Base-by-base conservation (phyloP, 2,888 invertebrate genomes). In the Caenorhabditis parvicauda region DNA sequence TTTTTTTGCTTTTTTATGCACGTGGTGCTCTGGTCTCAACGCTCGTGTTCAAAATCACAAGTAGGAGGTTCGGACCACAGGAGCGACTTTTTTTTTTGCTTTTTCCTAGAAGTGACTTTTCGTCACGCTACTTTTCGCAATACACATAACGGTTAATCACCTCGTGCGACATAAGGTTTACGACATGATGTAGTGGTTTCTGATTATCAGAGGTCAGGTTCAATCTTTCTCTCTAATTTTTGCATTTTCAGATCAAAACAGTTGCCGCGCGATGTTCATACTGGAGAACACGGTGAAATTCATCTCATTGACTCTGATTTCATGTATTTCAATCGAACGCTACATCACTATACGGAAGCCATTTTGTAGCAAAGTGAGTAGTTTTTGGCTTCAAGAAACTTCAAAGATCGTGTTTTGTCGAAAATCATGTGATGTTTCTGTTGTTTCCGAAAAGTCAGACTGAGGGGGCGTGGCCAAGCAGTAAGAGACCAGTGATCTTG, bases 261-360 rank as follows among this genome's bases (percentile, higher is more conserved):
- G 64, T 43, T 79, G 79, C 56, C 70, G 69, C 45, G 68, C 70
- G 22, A 67, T 73, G 58, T 79, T 75, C 59, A 62, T 74, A 7
- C 55, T 79, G 19, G 77, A 79, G 39, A 70, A 74, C 45, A 54
- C 74, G 9, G 69, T 75, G 42, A 79, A 77, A 58, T 60, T 79
- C 38, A 66, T 70, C 29, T 78, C 79, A 22, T 53, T 79, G 6
- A 76, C 74, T 6, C 75, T 77, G 24, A 64, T 79, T 5, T 70
- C 77, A 3, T 79, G 78, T 56, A 79, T 79, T 41, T 70, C 70
- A 29, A 65, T 79, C 45, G 79, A 79, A 56, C 42, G 79, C 46
- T 74, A 73, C 59, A 73, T 79, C 35, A 77, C 79, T 12, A 79
- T 79, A 27, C 62, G 76, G 35, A 79, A 79, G 55, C 79, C 79